Base-by-base conservation (phyloP, 2,113 vertebrate species). In the Paracanthobrama guichenoti region DNA sequence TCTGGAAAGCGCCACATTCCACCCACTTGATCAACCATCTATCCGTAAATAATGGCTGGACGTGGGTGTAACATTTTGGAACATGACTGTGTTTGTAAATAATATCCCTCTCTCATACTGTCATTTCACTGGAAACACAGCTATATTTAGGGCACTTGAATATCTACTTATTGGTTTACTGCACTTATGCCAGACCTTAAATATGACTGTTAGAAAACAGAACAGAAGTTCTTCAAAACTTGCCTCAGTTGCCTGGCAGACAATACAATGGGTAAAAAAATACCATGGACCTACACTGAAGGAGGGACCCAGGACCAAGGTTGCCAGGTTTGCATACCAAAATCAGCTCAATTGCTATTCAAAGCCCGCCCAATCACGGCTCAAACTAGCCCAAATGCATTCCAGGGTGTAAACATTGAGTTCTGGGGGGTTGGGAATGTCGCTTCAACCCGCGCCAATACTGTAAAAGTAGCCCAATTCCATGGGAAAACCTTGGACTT, bases 131-230 rank as follows among this genome's bases (percentile, higher is more conserved):
- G 73, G 73, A 18, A 84, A 84, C 78, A 50, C 59, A 46, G 57
- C 59, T 86, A 82, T 84, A 84, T 79, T 84, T 85, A 88, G 85
- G 35, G 44, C 71, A 44, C 59, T 48, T 69, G 76, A 26, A 82
- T 62, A 57, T 48, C 18, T 79, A 20, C 22, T 79, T 84, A 73
- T 81, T 74, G 31, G 50, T 84, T 81, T 72, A 50, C 46, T 57
- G 35, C 39, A 46, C 39, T 20, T 28, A 46, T 10, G 35, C 74
- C 28, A 35, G 13, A 64, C 35, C 20, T 62, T 62, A 79, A 24
- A 24, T 60, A 78, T 60, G 35, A 57, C 28, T 13, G 22, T 46
- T 48, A 71, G 39, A 73, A 73, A 73, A 48, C 71, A 72, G 46
- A 46, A 44, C 42, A 72, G 22, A 46, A 39, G 66, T 42, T 69